phyloP scores from a whole-genome alignment of 2,888 invertebrate species.

The Tubulanus polymorphus region DNA sequence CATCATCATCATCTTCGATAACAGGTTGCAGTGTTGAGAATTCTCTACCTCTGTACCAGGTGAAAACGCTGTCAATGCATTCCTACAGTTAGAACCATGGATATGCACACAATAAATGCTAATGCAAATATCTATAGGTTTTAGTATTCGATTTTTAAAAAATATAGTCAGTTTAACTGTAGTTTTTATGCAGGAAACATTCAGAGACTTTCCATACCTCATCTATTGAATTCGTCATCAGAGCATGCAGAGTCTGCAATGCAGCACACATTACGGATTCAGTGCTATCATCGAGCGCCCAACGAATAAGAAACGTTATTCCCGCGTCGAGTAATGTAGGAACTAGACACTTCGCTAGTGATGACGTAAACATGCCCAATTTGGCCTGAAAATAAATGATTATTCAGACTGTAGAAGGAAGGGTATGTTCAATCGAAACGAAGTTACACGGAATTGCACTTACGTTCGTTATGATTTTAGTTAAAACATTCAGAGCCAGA shows the following conservation, averaged over 20 bases:
- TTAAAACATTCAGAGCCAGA: slow-evolving; percentile 73
- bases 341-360: slow-evolving; percentile 68
- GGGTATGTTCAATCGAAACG: no score
- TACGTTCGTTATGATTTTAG: slow-evolving; percentile 63
- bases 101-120: not conserved
- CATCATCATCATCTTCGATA: slow-evolving; percentile 14
- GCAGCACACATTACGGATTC: slow-evolving; percentile 71
- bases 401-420: no score
- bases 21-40: slow-evolving; percentile 59
- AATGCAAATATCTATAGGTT: not conserved
- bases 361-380: slow-evolving; percentile 70
- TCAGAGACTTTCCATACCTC: slow-evolving; percentile 59
- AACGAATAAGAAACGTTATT: slow-evolving; percentile 73
- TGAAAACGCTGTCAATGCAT: slow-evolving; percentile 47
- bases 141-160: no score
- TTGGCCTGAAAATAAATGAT: slow-evolving; percentile 47
- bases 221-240: slow-evolving; percentile 71
- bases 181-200: not conserved
- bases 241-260: slow-evolving; percentile 69
- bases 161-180: no score
- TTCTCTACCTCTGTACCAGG: slow-evolving; percentile 46
- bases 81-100: slow-evolving; percentile 59
- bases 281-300: slow-evolving; percentile 80
- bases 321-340: slow-evolving; percentile 63
- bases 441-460: slow-evolving; percentile 7